Evolutionary conservation across 1,140 invertebrate genomes (phyloP), one percentile per base, ranked within the genome.

Genomic region (Papilio polytes): DNA sequence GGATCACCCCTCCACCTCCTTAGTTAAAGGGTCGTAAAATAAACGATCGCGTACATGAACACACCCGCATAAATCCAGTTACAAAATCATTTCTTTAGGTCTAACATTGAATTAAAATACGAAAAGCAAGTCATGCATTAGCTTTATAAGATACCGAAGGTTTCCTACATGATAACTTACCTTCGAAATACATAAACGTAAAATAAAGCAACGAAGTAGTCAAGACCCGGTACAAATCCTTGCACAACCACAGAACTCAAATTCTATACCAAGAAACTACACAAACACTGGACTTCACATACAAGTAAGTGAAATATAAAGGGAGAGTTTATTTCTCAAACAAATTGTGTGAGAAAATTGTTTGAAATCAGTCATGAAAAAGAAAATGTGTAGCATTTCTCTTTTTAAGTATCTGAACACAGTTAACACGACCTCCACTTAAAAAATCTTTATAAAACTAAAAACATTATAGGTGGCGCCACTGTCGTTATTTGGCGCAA

Each of bases 401-500:
- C 80, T 87, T 85, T 79, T 85, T 81, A 85, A 86, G 80, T 81
- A 89, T 82, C 83, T 80, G 83, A 82, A 88, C 85, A 87, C 87
- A 87, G 85, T 70, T 66, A 66, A 41, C 7, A 41, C 36, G 7
- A 41, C 36, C 36, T 83, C 88, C 83, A 80, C 84, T 79, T 83
- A 85, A 90, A 91, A 91, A 92, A 89, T 89, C 89, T 88, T 89
- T 90, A 90, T 80, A 89, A 92, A 94, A 94, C 93, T 94, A 91
- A 89, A 86, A 90, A 86, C 78, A 70, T 41, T 44, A 36, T 85
- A 76, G 81, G 81, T 56, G 87, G 89, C 90, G 92, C 90, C 85
- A 88, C 86, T 81, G 70, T 86, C 84, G 83, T 48, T 51, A 80
- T 88, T 88, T 88, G 77, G 89, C 91, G 90, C 88, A 90, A 84